Conservation (phyloP, 64 coral and sea anemone species). For the Montipora foliosa region DNA sequence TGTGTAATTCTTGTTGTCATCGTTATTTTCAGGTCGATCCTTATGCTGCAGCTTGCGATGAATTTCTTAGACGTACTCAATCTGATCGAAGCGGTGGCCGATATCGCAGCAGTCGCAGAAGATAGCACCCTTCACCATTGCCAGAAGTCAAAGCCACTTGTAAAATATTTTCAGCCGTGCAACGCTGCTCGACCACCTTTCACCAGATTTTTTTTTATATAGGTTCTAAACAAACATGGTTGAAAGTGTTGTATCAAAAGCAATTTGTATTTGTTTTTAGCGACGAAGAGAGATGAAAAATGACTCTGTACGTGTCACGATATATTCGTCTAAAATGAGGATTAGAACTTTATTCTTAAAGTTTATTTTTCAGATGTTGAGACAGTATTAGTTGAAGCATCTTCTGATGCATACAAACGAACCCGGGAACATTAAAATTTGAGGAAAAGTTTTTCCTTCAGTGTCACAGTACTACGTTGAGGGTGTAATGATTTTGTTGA, state of each 20-base stretch:
- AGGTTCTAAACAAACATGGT: not conserved
- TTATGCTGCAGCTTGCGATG: conserved; percentile 71
- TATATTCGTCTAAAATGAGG: too few relatives aligned
- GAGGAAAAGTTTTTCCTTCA: too few relatives aligned
- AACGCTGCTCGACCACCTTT: not conserved
- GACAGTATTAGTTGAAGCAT: too few relatives aligned
- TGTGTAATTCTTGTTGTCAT: not conserved
- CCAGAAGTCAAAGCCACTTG: not conserved
- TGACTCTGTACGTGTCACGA: too few relatives aligned
- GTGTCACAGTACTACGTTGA: too few relatives aligned
- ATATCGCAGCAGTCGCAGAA: conserved; percentile 33
- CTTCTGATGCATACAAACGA: too few relatives aligned
- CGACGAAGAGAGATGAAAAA: not conserved
- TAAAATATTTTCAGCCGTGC: conserved; percentile 4
- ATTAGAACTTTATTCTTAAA: too few relatives aligned
- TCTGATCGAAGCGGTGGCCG: conserved; percentile 46
- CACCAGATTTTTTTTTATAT: not conserved
- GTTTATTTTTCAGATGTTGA: too few relatives aligned
- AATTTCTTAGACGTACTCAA: conserved; percentile 63
- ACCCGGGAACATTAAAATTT: too few relatives aligned
- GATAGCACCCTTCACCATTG: not conserved
- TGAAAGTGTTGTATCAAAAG: not conserved
- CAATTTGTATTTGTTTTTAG: conserved; percentile 39
- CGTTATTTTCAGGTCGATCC: conserved; percentile 39
- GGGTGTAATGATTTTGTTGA: too few relatives aligned